Evolutionary conservation across 2,888 invertebrate species (phyloP), one percentile per base, ranked within the genome.

Genomic region (Oligia strigilis): DNA sequence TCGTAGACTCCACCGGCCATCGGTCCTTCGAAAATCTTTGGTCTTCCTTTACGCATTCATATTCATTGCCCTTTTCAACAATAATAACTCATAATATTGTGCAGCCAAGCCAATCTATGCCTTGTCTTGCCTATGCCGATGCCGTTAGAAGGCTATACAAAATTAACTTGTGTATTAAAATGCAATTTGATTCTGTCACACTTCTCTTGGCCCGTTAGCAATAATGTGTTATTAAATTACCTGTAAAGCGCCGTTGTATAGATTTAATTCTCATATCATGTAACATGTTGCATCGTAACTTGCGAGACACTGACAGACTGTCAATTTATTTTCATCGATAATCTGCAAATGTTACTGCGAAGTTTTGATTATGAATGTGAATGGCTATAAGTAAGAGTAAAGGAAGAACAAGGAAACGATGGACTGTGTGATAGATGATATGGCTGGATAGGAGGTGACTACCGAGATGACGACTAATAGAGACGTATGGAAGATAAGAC

Each of bases 151-250:
- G 49, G 11, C n/a, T 19, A 49, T 49, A 46, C 6, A 83, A 66
- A 14, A 76, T 58, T 29, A 78, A 67, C 23, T 55, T 36, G 29
- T n/a, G 58, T 43, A 72, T 77, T 67, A 75, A 46, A 74, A 77
- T 75, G 74, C 67, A 74, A 77, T 85, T 85, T 65, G 49, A 72
- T 65, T 69, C 74, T 75, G 77, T 74, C 81, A 82, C 58, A 69
- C 36, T 9, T 65, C 29, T 36, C 23, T 9, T 62, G 17, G 13
- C 11, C 75, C 60, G 83, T 72, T 75, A 84, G 40, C 19, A 73
- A 62, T 65, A 60, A 43, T 71, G 14, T 43, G 5, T 66, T 66
- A 72, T 74, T 65, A 84, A 60, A 46, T 75, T 14, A 69, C 72
- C 71, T 75, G 69, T 80, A 69, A 60, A 29, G 6, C 62, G 5